Conservation (phyloP, 2,113 vertebrate genomes). For the Eptesicus fuscus region DNA sequence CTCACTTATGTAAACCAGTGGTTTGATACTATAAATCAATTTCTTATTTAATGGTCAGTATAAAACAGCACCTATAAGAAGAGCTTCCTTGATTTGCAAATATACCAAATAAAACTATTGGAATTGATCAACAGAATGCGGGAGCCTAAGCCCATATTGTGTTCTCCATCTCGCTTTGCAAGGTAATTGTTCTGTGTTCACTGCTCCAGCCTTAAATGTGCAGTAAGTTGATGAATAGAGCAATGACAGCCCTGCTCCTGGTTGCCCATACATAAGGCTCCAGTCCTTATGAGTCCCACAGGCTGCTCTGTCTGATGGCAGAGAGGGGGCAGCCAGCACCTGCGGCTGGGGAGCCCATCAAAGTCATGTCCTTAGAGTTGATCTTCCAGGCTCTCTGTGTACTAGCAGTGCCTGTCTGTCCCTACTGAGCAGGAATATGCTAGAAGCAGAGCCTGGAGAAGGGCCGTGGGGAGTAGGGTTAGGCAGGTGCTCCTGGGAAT, state of each 20-base stretch:
- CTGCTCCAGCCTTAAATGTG: neutral
- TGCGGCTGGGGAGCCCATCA: neutral
- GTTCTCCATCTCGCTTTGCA: neutral
- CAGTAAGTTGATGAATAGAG: neutral
- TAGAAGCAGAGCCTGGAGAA: neutral
- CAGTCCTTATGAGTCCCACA: fast-evolving
- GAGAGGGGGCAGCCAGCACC: neutral
- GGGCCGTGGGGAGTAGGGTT: neutral
- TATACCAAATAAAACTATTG: neutral
- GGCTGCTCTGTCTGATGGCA: neutral
- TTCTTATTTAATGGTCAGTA: neutral
- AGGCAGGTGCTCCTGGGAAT: neutral
- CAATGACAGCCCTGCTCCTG: too few relatives aligned
- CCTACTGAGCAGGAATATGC: neutral
- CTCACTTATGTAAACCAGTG: neutral
- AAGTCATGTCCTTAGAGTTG: neutral
- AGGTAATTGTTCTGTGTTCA: too few relatives aligned
- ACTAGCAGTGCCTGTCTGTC: neutral
- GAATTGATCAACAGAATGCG: neutral
- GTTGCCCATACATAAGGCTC: too few relatives aligned
- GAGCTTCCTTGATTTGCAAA: neutral
- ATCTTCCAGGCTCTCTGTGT: neutral
- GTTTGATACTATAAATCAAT: neutral
- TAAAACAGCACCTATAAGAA: neutral
- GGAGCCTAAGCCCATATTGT: fast-evolving